Conservation (phyloP, 1,140 invertebrate genomes). For the honey bee (Apis mellifera) region DNA sequence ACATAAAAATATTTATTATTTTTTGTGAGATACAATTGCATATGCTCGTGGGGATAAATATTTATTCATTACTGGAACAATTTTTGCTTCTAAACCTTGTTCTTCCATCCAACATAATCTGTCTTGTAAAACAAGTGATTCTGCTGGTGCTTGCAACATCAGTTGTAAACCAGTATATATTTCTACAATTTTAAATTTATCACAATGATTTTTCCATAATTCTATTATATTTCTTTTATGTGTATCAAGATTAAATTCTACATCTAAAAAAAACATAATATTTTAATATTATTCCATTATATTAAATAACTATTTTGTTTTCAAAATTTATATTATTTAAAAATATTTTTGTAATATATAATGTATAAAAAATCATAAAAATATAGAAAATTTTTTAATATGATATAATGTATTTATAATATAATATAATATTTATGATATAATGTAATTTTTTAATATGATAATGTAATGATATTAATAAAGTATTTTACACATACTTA, state of each 20-base stretch:
- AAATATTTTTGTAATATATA: not conserved
- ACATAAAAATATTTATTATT: conserved; percentile 22
- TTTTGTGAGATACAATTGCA: conserved; percentile 74
- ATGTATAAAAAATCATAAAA: not conserved
- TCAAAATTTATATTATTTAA: not conserved
- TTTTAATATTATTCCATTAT: not conserved
- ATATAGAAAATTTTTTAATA: not conserved
- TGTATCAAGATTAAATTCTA: conserved; percentile 42
- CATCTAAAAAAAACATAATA: conserved; percentile 34
- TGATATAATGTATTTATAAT: not conserved
- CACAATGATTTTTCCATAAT: conserved; percentile 68
- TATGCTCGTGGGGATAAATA: conserved; percentile 76
- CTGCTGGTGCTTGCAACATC: conserved; percentile 74
- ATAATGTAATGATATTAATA: not conserved
- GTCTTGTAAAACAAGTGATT: conserved; percentile 75
- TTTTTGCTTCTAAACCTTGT: conserved; percentile 61
- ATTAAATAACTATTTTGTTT: not conserved
- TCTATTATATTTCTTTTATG: conserved; percentile 61
- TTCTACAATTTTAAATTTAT: conserved; percentile 68
- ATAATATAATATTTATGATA: no score
- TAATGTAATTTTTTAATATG: not conserved
- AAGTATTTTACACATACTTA: not conserved
- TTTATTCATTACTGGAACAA: conserved; percentile 70
- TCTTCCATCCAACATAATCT: conserved; percentile 74
- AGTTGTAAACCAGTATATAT: conserved; percentile 76